phyloP scores from a whole-genome alignment of 2,113 vertebrate species.

The Hippocampus barbouri region DNA sequence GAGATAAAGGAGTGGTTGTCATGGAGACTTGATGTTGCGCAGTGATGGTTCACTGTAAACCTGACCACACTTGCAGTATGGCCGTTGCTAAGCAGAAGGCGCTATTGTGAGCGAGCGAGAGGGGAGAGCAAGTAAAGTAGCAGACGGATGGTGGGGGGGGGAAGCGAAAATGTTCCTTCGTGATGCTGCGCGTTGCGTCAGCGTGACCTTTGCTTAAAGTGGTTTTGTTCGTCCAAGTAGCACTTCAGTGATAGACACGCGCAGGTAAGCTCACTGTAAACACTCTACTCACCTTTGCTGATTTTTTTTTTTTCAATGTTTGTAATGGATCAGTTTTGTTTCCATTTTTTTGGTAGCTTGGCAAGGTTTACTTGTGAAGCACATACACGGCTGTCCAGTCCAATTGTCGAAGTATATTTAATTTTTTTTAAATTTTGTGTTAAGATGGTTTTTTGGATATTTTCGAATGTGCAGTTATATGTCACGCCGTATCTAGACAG shows the following conservation, averaged over 20 bases:
- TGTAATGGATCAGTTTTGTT: constrained; percentile 7
- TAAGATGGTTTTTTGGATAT: background rate
- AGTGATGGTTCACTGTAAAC: constrained; percentile 64
- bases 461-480: background rate
- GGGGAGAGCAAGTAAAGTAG: constrained; percentile 45
- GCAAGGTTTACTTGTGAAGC: background rate
- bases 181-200: constrained; percentile 69
- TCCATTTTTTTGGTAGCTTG: background rate
- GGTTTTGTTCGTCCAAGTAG: constrained; percentile 58
- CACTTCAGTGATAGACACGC: constrained; percentile 61
- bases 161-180: constrained; percentile 47
- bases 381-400: background rate
- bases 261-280: constrained; percentile 61
- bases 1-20: constrained; percentile 65
- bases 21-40: constrained; percentile 70
- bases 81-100: constrained; percentile 69
- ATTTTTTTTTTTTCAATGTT: background rate
- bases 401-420: background rate
- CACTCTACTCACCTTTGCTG: background rate
- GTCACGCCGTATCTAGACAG: constrained; percentile 8
- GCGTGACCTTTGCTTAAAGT: constrained; percentile 59
- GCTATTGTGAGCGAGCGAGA: constrained; percentile 61
- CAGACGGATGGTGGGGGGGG: constrained; percentile 38
- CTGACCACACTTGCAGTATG: constrained; percentile 67
- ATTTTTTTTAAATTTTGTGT: background rate